Percentiles rank a stretch among this genome's conserved stretches.
phyloP scores from a whole-genome alignment of 2,113 vertebrate genomes.

The Deroptyus accipitrinus region DNA sequence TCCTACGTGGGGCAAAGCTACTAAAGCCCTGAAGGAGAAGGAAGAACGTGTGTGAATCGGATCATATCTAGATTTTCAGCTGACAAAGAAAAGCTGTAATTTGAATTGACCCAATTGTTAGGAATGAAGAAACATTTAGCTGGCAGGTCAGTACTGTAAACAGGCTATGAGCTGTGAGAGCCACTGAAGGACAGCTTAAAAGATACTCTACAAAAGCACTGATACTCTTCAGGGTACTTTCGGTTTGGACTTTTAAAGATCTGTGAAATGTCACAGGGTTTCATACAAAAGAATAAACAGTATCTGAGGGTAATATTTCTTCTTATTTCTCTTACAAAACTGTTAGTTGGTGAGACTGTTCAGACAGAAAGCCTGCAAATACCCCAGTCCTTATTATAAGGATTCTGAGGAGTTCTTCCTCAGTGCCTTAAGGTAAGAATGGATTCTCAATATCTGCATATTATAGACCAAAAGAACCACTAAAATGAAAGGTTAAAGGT shows the following conservation, averaged over 20 bases:
- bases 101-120: background rate
- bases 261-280: background rate
- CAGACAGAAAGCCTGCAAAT: background rate
- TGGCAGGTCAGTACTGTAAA: background rate
- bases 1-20: background rate
- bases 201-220: background rate
- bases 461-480: background rate
- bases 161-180: background rate
- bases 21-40: background rate
- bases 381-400: background rate
- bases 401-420: background rate
- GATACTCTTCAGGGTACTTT: background rate
- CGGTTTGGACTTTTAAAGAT: background rate
- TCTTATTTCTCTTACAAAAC: background rate
- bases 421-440: background rate
- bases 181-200: background rate
- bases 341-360: background rate
- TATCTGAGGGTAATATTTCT: background rate
- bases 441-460: background rate
- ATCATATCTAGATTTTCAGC: background rate
- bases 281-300: background rate
- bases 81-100: background rate
- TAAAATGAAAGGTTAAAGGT: background rate
- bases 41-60: background rate
- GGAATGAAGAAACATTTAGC: background rate